phyloP scores from a whole-genome alignment of 2,797 vertebrate species.

The Macroramphosus scolopax region DNA sequence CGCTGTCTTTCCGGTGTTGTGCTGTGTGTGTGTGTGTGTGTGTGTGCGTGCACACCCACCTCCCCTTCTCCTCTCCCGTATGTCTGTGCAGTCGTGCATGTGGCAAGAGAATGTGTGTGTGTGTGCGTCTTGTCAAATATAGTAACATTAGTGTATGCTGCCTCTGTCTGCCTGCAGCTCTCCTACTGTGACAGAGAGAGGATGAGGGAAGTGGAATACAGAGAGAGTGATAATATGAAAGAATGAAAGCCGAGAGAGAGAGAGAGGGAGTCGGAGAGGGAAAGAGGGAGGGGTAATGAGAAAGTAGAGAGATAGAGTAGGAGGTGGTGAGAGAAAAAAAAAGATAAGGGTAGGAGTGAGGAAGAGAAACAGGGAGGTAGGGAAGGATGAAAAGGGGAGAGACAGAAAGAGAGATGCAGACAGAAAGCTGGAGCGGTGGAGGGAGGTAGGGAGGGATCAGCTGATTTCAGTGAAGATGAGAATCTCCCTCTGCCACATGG shows the following conservation, averaged over 20 bases:
- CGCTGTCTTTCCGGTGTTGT: constrained; percentile 44
- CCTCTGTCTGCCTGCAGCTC: constrained; percentile 74
- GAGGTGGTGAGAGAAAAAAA: constrained; percentile 25
- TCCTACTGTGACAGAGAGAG: constrained; percentile 69
- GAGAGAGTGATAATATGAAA: constrained; percentile 49
- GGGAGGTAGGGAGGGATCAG: constrained; percentile 53
- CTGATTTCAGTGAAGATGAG: constrained; percentile 73
- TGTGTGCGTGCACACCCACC: constrained; percentile 42
- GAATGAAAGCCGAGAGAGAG: constrained; percentile 46
- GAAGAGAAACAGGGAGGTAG: constrained; percentile 17
- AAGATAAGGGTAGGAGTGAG: constrained; percentile 30
- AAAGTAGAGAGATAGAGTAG: constrained; percentile 23
- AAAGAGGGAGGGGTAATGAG: constrained; percentile 11
- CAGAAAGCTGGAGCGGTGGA: constrained; percentile 27
- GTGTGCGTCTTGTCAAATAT: constrained; percentile 75
- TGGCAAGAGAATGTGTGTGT: constrained; percentile 55
- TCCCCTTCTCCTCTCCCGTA: constrained; percentile 35
- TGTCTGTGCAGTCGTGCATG: constrained; percentile 68
- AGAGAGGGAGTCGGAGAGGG: constrained; percentile 17
- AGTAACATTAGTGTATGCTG: constrained; percentile 74
- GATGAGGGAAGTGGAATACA: constrained; percentile 62
- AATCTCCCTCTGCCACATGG: constrained; percentile 74
- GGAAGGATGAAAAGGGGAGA: constrained; percentile 14
- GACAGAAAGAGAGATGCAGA: no score
- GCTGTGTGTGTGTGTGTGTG: constrained; percentile 43